Percentiles rank a stretch among this genome's conserved stretches.
These are phyloP conservation scores for Archilochus colubris DNA, from an alignment of 2,113 vertebrate genomes.

Conservation along the genomic window DNA sequence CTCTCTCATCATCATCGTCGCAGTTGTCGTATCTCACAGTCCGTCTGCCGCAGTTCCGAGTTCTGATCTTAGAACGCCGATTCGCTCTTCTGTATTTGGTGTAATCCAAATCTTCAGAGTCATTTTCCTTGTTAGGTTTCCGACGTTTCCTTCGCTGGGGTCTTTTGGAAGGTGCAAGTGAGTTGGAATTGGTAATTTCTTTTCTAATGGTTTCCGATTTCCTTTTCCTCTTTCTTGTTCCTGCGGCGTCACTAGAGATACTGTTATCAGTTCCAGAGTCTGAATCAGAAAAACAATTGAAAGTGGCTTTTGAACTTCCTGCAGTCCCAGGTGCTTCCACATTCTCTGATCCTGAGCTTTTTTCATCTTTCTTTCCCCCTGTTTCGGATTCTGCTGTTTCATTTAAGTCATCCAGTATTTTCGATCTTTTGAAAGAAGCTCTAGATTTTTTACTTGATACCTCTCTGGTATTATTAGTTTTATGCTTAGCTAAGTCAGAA, in stretches of 20 bases:
- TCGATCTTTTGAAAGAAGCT: slow-evolving; percentile 58
- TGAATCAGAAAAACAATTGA: slow-evolving; percentile 10
- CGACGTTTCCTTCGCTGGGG: slow-evolving; percentile 44
- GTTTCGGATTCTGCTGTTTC: slow-evolving; percentile 37
- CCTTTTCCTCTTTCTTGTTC: slow-evolving; percentile 26
- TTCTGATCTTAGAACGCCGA: slow-evolving; percentile 66
- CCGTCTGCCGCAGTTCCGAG: slow-evolving; percentile 62
- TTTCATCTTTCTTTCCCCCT: neutral
- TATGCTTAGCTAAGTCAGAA: slow-evolving; percentile 34
- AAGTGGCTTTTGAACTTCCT: slow-evolving; percentile 34
- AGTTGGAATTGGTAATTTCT: neutral
- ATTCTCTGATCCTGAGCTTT: neutral
- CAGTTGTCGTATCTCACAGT: slow-evolving; percentile 48
- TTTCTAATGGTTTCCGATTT: neutral
- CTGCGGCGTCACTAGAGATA: slow-evolving; percentile 8
- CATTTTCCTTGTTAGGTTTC: slow-evolving; percentile 41
- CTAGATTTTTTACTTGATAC: neutral
- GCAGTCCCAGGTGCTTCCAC: neutral
- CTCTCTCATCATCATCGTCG: slow-evolving; percentile 19
- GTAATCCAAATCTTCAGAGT: slow-evolving; percentile 57
- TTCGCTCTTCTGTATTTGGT: neutral
- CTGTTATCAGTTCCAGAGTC: slow-evolving; percentile 26
- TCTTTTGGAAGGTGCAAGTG: neutral
- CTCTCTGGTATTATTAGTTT: slow-evolving; percentile 25
- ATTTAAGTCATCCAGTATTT: slow-evolving; percentile 46